Base-by-base conservation (phyloP, 2,888 invertebrate genomes). In the Tipula unca region DNA sequence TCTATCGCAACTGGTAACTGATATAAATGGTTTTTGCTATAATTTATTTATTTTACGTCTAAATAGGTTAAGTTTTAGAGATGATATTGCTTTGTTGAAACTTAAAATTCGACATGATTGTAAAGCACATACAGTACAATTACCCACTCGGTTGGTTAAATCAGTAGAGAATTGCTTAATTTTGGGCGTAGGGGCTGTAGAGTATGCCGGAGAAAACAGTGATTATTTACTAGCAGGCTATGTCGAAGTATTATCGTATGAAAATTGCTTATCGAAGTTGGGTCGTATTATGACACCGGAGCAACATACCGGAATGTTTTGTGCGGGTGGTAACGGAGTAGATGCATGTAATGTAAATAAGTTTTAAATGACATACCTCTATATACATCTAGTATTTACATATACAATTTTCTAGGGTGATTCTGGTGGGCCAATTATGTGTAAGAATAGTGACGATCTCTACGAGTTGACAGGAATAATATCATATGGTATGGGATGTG, bases 251-350 rank as follows among this genome's bases (percentile, higher is more conserved):
- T 36, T 85, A 14, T 6, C 85, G 3, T 14, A 39, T 39, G 39
- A 85, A 29, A 10, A 39, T 29, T 85, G 85, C 6, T 6, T 25
- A 14, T 14, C 36, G 13, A 42, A 42, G 25, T 39, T 85, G 29
- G 85, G 85, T 39, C 39, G 36, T 85, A 5, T 42, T 42, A 85
- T 85, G 85, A 25, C 85, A 13, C 85, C 85, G 14, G 13, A 42
- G 1, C 0, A 29, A 8, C 91, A 91, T 39, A 90, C 91, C 3
- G 91, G 92, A 3, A 93, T 93, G 92, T 90, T 93, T 92, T 95
- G 95, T 89, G 94, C 94, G 87, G 92, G 91, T 89, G 89, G 91
- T 86, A 91, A 93, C 89, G 90, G 93, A 87, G 92, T 92, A 85
- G 94, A 94, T 88, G 93, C 94, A 0, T 94, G 94, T 88, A 69